Evolutionary conservation across 2,797 vertebrate genomes (phyloP).

Genomic region (Falco peregrinus): DNA sequence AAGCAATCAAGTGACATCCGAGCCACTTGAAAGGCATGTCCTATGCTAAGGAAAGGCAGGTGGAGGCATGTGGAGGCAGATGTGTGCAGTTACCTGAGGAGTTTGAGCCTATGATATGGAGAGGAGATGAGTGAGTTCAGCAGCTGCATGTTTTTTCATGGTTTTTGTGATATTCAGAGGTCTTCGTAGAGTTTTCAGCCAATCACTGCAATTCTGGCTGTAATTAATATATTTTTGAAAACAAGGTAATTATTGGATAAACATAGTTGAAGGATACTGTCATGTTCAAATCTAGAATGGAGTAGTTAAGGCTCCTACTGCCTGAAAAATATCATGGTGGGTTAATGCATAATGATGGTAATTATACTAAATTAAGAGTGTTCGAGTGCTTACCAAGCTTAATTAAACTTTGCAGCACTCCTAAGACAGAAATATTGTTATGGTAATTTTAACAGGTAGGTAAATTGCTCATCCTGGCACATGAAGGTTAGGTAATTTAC

Average conservation of each 20-base stretch:
- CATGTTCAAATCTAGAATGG: neutral
- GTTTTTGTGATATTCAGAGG: neutral
- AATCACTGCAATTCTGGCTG: neutral
- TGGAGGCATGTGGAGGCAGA: neutral
- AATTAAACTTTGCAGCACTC: constrained; percentile 63
- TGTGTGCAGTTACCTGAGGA: neutral
- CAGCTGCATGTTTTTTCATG: neutral
- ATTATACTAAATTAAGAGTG: constrained; percentile 50
- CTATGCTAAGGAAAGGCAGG: neutral
- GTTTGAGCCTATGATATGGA: neutral
- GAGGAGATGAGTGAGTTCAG: neutral
- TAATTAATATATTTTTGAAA: constrained; percentile 21
- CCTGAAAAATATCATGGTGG: constrained; percentile 1
- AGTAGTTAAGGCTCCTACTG: neutral
- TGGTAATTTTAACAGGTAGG: constrained; percentile 47
- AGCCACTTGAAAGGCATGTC: neutral
- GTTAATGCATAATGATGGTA: constrained; percentile 44
- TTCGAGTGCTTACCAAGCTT: constrained; percentile 46
- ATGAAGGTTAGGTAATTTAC: constrained; percentile 7
- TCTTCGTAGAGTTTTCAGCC: neutral
- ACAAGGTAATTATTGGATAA: constrained; percentile 20
- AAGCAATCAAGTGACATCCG: neutral
- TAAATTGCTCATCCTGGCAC: constrained; percentile 53
- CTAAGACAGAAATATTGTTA: constrained; percentile 64
- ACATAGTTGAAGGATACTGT: neutral